Percentiles rank a stretch among this genome's conserved stretches.
These are phyloP conservation scores for Myotis findleyi DNA, from an alignment of 2,797 vertebrate species.

Conservation along the genomic window DNA sequence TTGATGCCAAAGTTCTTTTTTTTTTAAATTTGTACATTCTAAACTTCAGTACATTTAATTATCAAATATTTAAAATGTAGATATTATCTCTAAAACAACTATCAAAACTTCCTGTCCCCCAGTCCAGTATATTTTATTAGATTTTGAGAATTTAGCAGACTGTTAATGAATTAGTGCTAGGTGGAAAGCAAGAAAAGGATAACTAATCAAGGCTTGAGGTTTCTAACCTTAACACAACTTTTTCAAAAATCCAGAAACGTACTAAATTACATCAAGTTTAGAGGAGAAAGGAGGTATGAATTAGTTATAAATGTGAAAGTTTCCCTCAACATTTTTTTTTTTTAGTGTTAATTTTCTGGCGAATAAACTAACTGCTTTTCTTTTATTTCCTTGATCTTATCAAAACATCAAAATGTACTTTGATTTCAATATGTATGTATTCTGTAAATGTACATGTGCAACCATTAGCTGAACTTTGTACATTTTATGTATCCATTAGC, in stretches of 20 bases:
- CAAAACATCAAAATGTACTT: background rate
- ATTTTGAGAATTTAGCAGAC: background rate
- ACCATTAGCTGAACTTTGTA: background rate
- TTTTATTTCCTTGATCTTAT: background rate
- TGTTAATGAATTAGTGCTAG: background rate
- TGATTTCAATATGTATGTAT: constrained; percentile 11
- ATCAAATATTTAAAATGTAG: constrained; percentile 46
- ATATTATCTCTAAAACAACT: background rate
- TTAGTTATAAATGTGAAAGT: background rate
- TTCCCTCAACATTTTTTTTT: background rate
- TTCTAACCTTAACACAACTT: background rate
- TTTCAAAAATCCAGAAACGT: background rate
- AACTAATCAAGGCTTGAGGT: background rate
- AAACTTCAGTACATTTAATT: constrained; percentile 20
- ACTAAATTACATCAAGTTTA: constrained; percentile 1
- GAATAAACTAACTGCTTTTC: background rate
- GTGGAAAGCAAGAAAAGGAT: background rate
- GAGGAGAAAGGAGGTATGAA: background rate
- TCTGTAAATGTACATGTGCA: background rate
- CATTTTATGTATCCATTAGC: background rate
- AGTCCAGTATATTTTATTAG: background rate
- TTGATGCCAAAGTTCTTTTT: background rate
- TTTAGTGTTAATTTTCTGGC: constrained; percentile 46
- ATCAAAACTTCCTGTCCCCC: background rate
- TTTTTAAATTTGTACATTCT: background rate